Base-by-base conservation (phyloP, 2,113 vertebrate genomes). In the Lipophrys pholis region DNA sequence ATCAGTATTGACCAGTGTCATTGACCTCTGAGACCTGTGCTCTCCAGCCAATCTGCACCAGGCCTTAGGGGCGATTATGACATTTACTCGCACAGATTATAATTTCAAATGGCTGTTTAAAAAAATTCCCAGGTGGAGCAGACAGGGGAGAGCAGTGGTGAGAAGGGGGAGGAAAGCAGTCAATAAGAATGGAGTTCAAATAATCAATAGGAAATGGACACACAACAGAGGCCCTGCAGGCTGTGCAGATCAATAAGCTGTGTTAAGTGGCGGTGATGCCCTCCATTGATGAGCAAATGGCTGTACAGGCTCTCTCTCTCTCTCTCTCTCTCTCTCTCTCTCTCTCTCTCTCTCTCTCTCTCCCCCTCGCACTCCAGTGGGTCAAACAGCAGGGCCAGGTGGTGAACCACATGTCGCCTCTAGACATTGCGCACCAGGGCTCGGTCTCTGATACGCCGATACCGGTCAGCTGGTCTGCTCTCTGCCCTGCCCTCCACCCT, bases 61-160 rank as follows among this genome's bases (percentile, higher is more conserved):
- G 87, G 89, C 92, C 91, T 93, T 85, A 58, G 88, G 92, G 90
- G 91, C 91, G 89, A 94, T 94, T 95, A 95, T 94, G 92, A 95
- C 93, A 94, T 94, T 94, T 94, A 94, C 92, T 89, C 83, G 83
- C 71, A 85, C 70, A 91, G 93, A 94, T 95, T 94, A 94, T 94
- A 93, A 94, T 95, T 95, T 94, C 92, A 93, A 94, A 94, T 94
- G 89, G 91, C 90, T 93, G 89, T 92, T 94, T 93, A 90, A 91
- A 94, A 87, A 87, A 85, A 89, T 84, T 85, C 91, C 92, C 91
- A n/a, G 77, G 90, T 89, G 91, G 86, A 85, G 71, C 68, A 60
- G 78, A 69, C 38, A 78, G 84, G 63, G 42, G 78, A 81, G 74
- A 79, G 70, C 76, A 51, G 85, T 82, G 85, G 87, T 82, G 84